Conservation (phyloP, 92 coral and sea anemone genomes). For the Montipora capitata region DNA sequence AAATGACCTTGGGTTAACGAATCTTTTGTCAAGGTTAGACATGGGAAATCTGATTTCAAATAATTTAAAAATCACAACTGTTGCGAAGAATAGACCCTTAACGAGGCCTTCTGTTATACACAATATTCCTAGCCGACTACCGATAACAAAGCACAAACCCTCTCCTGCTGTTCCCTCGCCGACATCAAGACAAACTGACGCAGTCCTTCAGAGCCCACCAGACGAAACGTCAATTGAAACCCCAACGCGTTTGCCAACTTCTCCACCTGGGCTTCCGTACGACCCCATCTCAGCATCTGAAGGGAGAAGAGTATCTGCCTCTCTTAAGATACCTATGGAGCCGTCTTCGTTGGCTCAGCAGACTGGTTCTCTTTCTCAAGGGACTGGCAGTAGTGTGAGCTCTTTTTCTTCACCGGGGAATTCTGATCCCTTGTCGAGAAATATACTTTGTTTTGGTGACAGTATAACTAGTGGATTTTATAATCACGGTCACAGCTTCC, state of each 20-base stretch:
- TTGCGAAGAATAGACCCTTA: constrained; percentile 15
- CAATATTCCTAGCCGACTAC: constrained; percentile 1
- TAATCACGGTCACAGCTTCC: constrained; percentile 85
- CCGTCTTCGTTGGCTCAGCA: constrained; percentile 12
- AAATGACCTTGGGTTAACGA: constrained; percentile 2
- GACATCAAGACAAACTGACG: background rate
- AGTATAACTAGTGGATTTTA: constrained; percentile 94
- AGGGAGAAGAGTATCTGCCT: constrained; percentile 14
- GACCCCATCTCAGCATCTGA: constrained; percentile 27
- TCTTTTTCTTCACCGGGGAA: constrained; percentile 1
- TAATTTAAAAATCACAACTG: background rate
- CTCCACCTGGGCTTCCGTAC: background rate
- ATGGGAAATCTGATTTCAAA: constrained; percentile 48
- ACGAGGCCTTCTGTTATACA: constrained; percentile 19
- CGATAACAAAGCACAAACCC: constrained; percentile 12
- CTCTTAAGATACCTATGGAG: constrained; percentile 7
- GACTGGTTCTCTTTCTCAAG: constrained; percentile 1
- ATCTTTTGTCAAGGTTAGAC: constrained; percentile 60
- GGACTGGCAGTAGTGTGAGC: constrained; percentile 4
- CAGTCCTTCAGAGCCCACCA: background rate
- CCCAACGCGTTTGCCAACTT: background rate
- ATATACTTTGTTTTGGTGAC: constrained; percentile 95
- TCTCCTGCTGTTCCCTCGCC: constrained; percentile 16
- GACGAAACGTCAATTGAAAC: background rate
- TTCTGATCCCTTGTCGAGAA: constrained; percentile 69